phyloP scores from a whole-genome alignment of 2,113 vertebrate genomes.

The Zonotrichia leucophrys region DNA sequence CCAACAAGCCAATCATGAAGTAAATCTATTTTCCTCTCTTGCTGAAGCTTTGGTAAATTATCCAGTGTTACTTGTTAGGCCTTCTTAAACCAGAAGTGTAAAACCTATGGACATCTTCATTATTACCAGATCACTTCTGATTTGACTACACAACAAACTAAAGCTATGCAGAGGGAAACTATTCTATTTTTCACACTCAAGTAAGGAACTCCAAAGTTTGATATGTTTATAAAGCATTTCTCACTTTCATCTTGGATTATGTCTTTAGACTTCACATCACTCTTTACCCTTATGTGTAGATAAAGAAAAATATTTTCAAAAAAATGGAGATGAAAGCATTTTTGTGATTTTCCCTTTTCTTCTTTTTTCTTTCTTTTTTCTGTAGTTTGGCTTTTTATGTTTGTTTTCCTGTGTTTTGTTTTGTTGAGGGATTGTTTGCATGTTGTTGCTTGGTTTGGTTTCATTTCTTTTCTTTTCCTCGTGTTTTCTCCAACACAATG shows the following conservation, averaged over 20 bases:
- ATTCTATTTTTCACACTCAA: not conserved
- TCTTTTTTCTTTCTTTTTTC: accelerated
- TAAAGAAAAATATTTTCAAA: not conserved
- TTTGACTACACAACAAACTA: not conserved
- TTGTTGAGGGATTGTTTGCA: not conserved
- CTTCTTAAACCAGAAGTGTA: not conserved
- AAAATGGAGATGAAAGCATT: not conserved
- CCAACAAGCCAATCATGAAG: not conserved
- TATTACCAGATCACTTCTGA: not conserved
- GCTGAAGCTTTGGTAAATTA: not conserved
- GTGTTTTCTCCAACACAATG: not conserved
- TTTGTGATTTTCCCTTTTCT: not conserved
- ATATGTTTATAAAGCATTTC: not conserved
- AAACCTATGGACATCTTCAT: not conserved
- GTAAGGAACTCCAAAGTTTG: not conserved
- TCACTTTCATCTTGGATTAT: not conserved
- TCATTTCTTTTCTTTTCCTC: not conserved
- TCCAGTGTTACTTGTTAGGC: not conserved
- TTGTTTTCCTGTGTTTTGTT: not conserved
- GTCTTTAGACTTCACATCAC: not conserved
- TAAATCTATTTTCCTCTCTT: not conserved
- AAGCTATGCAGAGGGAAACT: not conserved
- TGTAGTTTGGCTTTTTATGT: not conserved
- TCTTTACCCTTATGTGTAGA: not conserved
- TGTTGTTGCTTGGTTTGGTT: not conserved